Percentiles rank a stretch among this genome's conserved stretches.
Evolutionary conservation across 2,888 invertebrate genomes (phyloP).

Genomic region (Cotesia congregata): DNA sequence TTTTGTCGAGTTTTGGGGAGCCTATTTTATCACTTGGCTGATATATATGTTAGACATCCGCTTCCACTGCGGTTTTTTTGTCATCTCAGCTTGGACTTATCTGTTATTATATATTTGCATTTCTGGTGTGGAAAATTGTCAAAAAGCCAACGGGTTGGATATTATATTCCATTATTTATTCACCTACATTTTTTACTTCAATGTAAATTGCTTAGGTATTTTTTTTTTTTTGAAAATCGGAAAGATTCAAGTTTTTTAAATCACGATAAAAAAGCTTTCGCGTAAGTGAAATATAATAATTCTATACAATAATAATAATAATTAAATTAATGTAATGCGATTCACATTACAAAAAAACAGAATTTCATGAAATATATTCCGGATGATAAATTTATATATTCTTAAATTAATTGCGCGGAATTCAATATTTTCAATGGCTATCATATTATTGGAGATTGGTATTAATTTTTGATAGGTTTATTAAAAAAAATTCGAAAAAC

Average conservation of each 20-base stretch:
- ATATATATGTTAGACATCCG: conserved; percentile 56
- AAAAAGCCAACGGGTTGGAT: not conserved
- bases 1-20: not conserved
- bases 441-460: not conserved
- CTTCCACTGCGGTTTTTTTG: conserved; percentile 47
- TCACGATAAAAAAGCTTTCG: too few relatives aligned
- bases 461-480: not conserved
- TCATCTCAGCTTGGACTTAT: conserved; percentile 5
- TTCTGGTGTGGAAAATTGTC: not conserved
- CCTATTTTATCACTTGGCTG: conserved; percentile 15
- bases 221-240: not conserved
- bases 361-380: not conserved
- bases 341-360: not conserved
- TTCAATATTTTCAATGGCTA: not conserved
- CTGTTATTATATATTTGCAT: conserved; percentile 6
- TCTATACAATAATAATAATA: not conserved
- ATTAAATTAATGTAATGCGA: not conserved
- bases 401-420: not conserved
- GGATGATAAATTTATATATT: not conserved
- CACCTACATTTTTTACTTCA: not conserved
- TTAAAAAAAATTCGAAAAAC: too few relatives aligned
- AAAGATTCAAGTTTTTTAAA: not conserved
- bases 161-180: not conserved
- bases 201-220: not conserved
- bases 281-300: not conserved